Percentiles rank a stretch among this genome's conserved stretches.
Conservation (phyloP, 2,797 vertebrate genomes). For the Pangasius sanitwongsei region DNA sequence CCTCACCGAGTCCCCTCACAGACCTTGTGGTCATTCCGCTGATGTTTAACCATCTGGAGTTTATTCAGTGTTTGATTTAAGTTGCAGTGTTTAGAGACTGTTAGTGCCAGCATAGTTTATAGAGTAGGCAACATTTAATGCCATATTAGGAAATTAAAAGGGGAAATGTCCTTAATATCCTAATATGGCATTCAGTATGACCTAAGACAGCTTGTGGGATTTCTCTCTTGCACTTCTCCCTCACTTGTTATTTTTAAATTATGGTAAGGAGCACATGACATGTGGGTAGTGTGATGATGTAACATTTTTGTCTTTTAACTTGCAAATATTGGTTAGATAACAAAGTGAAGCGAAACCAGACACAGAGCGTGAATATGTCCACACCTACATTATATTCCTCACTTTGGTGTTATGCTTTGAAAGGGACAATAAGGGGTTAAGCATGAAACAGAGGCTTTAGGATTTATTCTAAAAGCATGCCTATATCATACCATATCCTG, state of each 20-base stretch:
- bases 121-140: conserved; percentile 51
- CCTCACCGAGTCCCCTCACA: not conserved
- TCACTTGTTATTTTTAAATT: not conserved
- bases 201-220: not conserved
- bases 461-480: not conserved
- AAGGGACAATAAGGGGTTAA: not conserved
- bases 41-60: conserved; percentile 5
- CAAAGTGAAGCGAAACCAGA: too few relatives aligned
- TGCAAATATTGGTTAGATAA: not conserved
- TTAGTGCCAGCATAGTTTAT: conserved; percentile 18
- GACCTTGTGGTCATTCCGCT: not conserved
- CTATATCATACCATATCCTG: not conserved
- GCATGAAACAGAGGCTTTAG: not conserved
- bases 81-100: conserved; percentile 13
- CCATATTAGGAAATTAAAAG: conserved; percentile 52
- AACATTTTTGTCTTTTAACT: not conserved
- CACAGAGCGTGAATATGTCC: not conserved
- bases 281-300: too few relatives aligned
- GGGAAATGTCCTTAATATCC: conserved; percentile 47
- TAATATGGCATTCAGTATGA: conserved; percentile 25
- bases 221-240: not conserved
- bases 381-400: not conserved
- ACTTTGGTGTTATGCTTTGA: not conserved
- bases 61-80: not conserved
- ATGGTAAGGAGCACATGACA: not conserved